Percentiles rank a stretch among this genome's conserved stretches.
Conservation (phyloP, 2,888 invertebrate species). For the Blera fallax region DNA sequence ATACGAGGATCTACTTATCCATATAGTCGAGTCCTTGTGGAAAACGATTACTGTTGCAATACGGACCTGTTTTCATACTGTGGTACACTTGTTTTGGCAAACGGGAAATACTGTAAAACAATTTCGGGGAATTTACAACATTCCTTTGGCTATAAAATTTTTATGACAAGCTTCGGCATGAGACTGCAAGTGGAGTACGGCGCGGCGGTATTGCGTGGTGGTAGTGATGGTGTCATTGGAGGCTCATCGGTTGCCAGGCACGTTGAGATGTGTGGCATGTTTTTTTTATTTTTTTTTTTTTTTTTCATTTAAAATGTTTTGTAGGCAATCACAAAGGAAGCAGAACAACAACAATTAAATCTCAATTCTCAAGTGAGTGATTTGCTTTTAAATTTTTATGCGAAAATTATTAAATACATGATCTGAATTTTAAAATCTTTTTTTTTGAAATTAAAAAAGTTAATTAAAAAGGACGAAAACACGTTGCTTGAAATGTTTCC, state of each 20-base stretch:
- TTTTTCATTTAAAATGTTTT: slow-evolving; percentile 32
- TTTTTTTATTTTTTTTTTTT: too few relatives aligned
- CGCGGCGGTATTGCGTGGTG: neutral
- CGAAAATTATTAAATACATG: slow-evolving; percentile 40
- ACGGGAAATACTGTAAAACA: slow-evolving; percentile 33
- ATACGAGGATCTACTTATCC: slow-evolving; percentile 4
- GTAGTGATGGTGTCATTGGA: slow-evolving; percentile 25
- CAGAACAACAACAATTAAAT: slow-evolving; percentile 31
- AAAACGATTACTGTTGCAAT: slow-evolving; percentile 19
- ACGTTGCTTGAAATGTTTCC: neutral
- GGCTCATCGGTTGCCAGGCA: slow-evolving; percentile 13
- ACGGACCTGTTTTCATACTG: neutral
- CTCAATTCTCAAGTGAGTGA: slow-evolving; percentile 48
- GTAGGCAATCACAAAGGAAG: slow-evolving; percentile 27
- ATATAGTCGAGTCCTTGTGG: neutral
- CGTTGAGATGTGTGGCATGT: slow-evolving; percentile 32
- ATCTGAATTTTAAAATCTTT: slow-evolving; percentile 23
- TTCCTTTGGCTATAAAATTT: slow-evolving; percentile 43
- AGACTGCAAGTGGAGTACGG: neutral
- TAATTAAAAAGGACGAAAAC: slow-evolving; percentile 10
- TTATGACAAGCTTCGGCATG: slow-evolving; percentile 34
- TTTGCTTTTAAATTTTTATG: slow-evolving; percentile 34
- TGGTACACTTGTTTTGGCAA: slow-evolving; percentile 9
- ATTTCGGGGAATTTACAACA: slow-evolving; percentile 46
- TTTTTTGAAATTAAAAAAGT: neutral